Evolutionary conservation across 2,888 invertebrate species (phyloP).

Genomic region (Cheilosia vulpina): DNA sequence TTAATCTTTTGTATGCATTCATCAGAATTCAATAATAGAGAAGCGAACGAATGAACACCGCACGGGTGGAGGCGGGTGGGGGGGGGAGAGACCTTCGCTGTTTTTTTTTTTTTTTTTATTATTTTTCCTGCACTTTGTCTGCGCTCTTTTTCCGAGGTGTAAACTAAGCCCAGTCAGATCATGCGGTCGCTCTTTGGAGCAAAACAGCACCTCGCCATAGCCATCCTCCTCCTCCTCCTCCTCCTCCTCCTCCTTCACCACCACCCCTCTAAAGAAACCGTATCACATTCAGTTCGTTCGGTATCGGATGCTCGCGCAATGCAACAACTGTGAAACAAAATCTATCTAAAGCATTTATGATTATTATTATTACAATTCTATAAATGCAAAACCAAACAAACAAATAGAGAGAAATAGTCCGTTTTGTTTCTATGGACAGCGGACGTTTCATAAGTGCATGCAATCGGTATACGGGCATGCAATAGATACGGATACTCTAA

Average conservation of each 20-base stretch:
- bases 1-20: constrained; percentile 75
- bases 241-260: background rate
- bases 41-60: constrained; percentile 32
- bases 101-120: constrained; percentile 14
- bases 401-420: constrained; percentile 21
- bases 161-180: constrained; percentile 74
- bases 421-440: constrained; percentile 28
- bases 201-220: constrained; percentile 20
- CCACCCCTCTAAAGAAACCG: constrained; percentile 40
- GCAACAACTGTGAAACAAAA: constrained; percentile 74
- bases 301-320: constrained; percentile 67
- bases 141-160: constrained; percentile 61
- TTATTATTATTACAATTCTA: constrained; percentile 74
- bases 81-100: constrained; percentile 44
- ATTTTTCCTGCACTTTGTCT: constrained; percentile 2
- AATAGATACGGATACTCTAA: constrained; percentile 55
- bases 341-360: constrained; percentile 70
- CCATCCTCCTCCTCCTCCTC: constrained; percentile 1
- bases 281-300: constrained; percentile 66
- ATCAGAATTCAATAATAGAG: constrained; percentile 75
- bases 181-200: constrained; percentile 66
- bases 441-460: constrained; percentile 57
- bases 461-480: constrained; percentile 33
- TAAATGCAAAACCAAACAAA: constrained; percentile 65
- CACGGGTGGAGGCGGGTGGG: background rate